Evolutionary conservation across 2,888 invertebrate genomes (phyloP), one percentile per base, ranked within the genome.

Genomic region (Eupithecia vulgata): DNA sequence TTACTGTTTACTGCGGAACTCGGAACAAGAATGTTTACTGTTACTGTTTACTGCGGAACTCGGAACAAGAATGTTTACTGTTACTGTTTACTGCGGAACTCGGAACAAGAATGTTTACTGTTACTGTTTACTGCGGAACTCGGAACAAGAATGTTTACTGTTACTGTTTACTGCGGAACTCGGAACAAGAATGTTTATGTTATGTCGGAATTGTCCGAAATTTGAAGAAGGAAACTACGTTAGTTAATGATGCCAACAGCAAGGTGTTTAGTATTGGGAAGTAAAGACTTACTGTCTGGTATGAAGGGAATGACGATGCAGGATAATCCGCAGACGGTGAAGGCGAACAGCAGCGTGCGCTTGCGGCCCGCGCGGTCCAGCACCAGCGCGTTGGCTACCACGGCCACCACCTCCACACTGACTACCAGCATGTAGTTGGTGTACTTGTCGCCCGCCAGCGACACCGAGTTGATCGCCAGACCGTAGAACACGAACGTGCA

Each of bases 401-500:
- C 96, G 0, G 96, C 97, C 0, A 97, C 96, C 78, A 97, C 95
- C 88, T 97, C 97, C 71, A 96, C 95, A 72, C 96, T 89, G 40
- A 95, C 95, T 61, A 96, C 96, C 81, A 96, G 86, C 81, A 97
- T 96, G 84, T 97, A 98, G 89, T 97, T 97, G 21, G 96, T 90
- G 86, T 97, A 97, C 85, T 96, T 96, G 86, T 97, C 96, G 0
- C 97, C 97, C 35, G 96, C 95, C 75, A 98, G 89, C 0, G 96
- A 95, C 17, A 97, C 97, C 0, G 97, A 96, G 90, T 97, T 97
- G 79, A 97, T 94, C 6, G 97, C 97, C 71, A 98, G 90, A 0
- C 98, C 98, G 84, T 97, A 97, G 88, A 97, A 98, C 61, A 97
- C 96, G 79, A 97, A 96, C 0, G 97, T 96, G 81, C 96, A 97